A percentile compares a stretch with the other conserved stretches of the same genome.
phyloP scores from a whole-genome alignment of 2,113 vertebrate species.

The Rhea pennata region DNA sequence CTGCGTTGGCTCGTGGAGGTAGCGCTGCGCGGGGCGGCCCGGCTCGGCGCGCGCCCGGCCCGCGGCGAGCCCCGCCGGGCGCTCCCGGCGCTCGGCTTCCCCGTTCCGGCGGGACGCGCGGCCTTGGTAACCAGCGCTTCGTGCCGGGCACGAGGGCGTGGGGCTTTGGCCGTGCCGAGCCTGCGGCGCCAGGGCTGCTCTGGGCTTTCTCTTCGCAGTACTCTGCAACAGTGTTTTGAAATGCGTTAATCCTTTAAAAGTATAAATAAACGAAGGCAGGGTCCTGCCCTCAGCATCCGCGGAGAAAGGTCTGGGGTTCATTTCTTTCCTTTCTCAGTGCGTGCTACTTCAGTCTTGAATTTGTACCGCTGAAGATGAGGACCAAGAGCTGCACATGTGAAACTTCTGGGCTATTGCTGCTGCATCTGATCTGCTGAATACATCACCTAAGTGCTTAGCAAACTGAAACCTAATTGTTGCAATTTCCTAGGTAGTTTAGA shows the following conservation, averaged over 20 bases:
- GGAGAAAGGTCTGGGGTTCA: not conserved
- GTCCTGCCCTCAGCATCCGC: not conserved
- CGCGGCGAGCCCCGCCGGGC: not conserved
- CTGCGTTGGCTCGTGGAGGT: not conserved
- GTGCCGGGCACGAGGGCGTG: not conserved
- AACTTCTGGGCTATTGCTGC: not conserved
- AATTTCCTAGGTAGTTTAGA: not conserved
- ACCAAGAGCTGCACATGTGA: not conserved
- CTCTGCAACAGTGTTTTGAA: not conserved
- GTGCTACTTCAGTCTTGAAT: not conserved
- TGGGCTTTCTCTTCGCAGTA: not conserved
- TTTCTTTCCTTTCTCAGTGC: fast-evolving
- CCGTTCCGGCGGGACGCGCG: not conserved
- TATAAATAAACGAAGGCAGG: not conserved
- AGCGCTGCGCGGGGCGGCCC: not conserved
- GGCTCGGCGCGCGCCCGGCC: not conserved
- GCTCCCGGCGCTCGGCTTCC: not conserved
- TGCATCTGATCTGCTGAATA: not conserved
- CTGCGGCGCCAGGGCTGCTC: not conserved
- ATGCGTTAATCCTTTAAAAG: not conserved
- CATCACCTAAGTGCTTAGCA: not conserved
- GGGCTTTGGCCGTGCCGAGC: not conserved
- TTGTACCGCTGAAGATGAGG: not conserved
- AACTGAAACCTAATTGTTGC: not conserved
- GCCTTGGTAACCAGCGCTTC: not conserved